Percentiles rank a stretch among this genome's conserved stretches.
Evolutionary conservation across 1,140 invertebrate species (phyloP).

Genomic region (Drosophila santomea): DNA sequence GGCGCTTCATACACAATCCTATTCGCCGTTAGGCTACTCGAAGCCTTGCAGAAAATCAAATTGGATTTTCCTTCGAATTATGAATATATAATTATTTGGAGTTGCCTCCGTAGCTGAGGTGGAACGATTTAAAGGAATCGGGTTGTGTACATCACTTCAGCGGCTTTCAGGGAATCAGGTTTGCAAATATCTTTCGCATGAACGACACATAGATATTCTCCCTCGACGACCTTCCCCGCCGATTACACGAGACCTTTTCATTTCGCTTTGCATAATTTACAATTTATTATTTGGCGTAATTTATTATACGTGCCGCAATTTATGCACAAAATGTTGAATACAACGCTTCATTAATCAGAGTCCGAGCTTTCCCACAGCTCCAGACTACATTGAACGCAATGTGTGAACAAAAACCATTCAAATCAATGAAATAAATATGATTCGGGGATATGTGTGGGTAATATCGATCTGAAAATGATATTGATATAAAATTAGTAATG

Average conservation of each 20-base stretch:
- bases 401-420: not conserved
- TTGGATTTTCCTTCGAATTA: slow-evolving; percentile 49
- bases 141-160: slow-evolving; percentile 38
- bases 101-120: slow-evolving; percentile 27
- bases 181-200: slow-evolving; percentile 64
- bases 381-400: slow-evolving; percentile 13
- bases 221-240: slow-evolving; percentile 53
- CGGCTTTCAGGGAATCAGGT: slow-evolving; percentile 60
- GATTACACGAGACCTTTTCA: slow-evolving; percentile 73
- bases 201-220: slow-evolving; percentile 46
- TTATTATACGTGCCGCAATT: slow-evolving; percentile 77
- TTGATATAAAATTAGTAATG: not conserved
- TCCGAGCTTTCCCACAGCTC: slow-evolving; percentile 63
- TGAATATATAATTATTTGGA: slow-evolving; percentile 29
- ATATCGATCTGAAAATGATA: too few species aligned
- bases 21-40: slow-evolving; percentile 34
- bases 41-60: slow-evolving; percentile 30
- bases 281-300: slow-evolving; percentile 78
- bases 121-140: slow-evolving; percentile 28
- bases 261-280: slow-evolving; percentile 78
- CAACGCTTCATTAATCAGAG: slow-evolving; percentile 77
- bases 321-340: slow-evolving; percentile 76
- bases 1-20: slow-evolving; percentile 45
- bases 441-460: too few species aligned
- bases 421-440: not conserved